Evolutionary conservation across 2,888 invertebrate species (phyloP), one percentile per base, ranked within the genome.

Genomic region (Phrixothrix hirtus): DNA sequence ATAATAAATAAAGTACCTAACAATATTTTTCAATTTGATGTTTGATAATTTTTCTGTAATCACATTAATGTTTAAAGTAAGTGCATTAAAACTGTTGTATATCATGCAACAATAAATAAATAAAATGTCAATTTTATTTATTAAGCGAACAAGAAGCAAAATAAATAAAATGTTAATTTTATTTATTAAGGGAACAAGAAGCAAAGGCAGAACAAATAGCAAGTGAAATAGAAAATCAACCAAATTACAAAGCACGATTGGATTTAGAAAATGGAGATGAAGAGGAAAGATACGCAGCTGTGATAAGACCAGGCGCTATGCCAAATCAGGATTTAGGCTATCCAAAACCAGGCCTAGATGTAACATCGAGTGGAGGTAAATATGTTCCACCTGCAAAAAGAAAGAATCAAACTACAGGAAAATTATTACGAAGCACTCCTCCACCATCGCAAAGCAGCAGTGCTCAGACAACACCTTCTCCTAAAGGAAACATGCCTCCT

Each of bases 241-340:
- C 91, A 1, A 79, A 83, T 45, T 91, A 93, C 71, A 89, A 88
- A 71, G 86, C 87, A 26, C 84, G 92, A 58, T 81, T 88, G 37
- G 92, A 92, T 61, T 75, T 95, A 25, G 95, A 96, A 77, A 96
- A 96, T 76, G 95, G 92, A 0, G 93, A 94, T 70, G 94, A 94
- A 69, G 95, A 95, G 74, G 86, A 92, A 57, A 71, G 84, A 63
- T 95, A 84, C 77, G 93, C 95, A 38, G 89, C 95, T 7, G 96
- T 95, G 11, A 82, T 85, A 55, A 79, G 90, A 39, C 86, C 87
- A 3, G 43, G 25, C 12, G 30, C 27, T 17, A 2, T 26, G 13
- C 35, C 43, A 14, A 45, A 21, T 13, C 57, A 58, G 38, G 55
- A 62, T 13, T 51, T 53, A 37, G 50, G 15, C 29, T 59, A 55